Evolutionary conservation across 2,113 vertebrate genomes (phyloP), one percentile per base, ranked within the genome.

Genomic region (Planiliza haematocheilus): DNA sequence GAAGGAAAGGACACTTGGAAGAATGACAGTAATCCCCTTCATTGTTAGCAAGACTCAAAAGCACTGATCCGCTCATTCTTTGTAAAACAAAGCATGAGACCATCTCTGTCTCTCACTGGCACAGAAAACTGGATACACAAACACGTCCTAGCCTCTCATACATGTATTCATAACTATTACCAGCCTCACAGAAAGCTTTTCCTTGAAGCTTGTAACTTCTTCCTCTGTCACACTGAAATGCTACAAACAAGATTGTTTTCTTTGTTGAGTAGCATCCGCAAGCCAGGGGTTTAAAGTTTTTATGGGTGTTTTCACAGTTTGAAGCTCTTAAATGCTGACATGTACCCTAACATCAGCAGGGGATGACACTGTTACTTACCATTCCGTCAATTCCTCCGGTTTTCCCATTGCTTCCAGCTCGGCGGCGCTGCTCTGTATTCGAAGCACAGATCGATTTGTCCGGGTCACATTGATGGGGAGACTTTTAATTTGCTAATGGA

Each of bases 401-500:
- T 38, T 1, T 1, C 42, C 60, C 42, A 57, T 65, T 4, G 46
- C 45, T 51, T 60, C 43, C 17, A 10, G 50, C 46, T 52, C 53
- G 2, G 5, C 24, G 24, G 24, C 24, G 30, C 81, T 51, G 38
- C 41, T 82, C 72, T 75, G 61, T 57, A 86, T 79, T 80, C 74
- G 3, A 42, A 21, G 65, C 76, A 71, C 80, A 81, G 48, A 91
- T 91, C 75, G 70, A 83, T 83, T 62, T 72, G 24, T 67, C 61
- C 1, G 0, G 75, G 80, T 89, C 80, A 86, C 55, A 72, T 65
- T 84, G 76, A 86, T 77, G 77, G 2, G 73, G 70, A 74, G 77
- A 74, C 69, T 85, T 92, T 88, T 91, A 86, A 89, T 93, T 90
- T 88, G 60, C 82, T 91, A 93, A 94, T 92, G 91, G 90, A 79